A percentile compares a stretch with the other conserved stretches of the same genome.
Evolutionary conservation across 1,140 invertebrate species (phyloP).

Genomic region (Zaprionus africanus): DNA sequence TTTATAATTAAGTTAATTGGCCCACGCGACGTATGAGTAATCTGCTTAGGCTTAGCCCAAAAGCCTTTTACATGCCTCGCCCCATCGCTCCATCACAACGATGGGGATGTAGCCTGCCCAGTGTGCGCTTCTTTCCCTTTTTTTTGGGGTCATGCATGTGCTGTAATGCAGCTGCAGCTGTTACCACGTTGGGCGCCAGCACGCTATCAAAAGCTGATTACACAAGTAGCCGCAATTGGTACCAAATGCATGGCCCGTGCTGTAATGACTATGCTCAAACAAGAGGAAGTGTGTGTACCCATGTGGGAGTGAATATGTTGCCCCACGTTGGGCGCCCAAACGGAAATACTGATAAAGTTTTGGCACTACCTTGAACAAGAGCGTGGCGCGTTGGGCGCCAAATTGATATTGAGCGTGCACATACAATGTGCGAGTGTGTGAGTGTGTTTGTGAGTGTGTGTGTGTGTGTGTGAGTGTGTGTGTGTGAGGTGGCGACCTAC

Average conservation of each 20-base stretch:
- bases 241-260: neutral
- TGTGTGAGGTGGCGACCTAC: neutral
- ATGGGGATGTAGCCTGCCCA: too few relatives aligned
- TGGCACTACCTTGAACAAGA: neutral
- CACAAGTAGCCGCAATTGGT: neutral
- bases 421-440: too few relatives aligned
- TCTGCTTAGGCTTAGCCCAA: constrained; percentile 49
- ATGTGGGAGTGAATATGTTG: too few relatives aligned
- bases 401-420: neutral
- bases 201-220: neutral
- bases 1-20: constrained; percentile 68
- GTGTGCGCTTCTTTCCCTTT: constrained; percentile 9
- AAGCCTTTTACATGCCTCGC: constrained; percentile 19
- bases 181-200: constrained; percentile 1
- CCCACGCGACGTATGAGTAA: constrained; percentile 71
- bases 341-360: neutral
- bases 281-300: neutral
- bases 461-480: too few relatives aligned
- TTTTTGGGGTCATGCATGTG: constrained; percentile 53
- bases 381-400: constrained; percentile 5
- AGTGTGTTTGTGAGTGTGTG: too few relatives aligned
- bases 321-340: constrained; percentile 9
- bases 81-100: neutral
- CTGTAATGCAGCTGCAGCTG: constrained; percentile 4
- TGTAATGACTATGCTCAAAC: neutral